Evolutionary conservation across 1,140 invertebrate genomes (phyloP).

Genomic region (Drosophila asahinai): DNA sequence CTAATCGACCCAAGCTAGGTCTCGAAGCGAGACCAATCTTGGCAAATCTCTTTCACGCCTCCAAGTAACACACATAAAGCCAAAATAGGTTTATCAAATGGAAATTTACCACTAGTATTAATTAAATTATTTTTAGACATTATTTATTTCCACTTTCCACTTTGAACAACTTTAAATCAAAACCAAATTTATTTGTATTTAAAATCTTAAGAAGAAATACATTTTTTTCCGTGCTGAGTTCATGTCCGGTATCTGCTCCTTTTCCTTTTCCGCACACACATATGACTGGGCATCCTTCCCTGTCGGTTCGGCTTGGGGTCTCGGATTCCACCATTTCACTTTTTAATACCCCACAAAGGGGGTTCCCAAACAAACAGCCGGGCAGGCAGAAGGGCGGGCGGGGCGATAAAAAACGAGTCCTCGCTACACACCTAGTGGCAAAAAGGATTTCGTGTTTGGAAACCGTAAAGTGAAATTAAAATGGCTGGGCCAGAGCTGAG

Average conservation of each 20-base stretch:
- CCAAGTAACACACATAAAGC: neutral
- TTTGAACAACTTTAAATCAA: too few relatives aligned
- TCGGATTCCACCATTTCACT: constrained; percentile 62
- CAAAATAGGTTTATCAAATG: neutral
- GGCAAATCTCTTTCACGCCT: constrained; percentile 7
- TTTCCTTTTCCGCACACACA: constrained; percentile 8
- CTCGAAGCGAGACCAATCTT: constrained; percentile 3
- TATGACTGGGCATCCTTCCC: constrained; percentile 41
- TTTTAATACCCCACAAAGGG: constrained; percentile 61
- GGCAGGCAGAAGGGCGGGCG: constrained; percentile 7
- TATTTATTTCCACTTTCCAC: too few relatives aligned
- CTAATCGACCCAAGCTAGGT: constrained; percentile 33
- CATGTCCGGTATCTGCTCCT: neutral
- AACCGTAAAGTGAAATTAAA: constrained; percentile 84
- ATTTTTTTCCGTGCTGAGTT: constrained; percentile 7
- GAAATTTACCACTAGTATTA: too few relatives aligned
- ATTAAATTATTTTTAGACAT: neutral
- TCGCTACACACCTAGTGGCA: constrained; percentile 62
- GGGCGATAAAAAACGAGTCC: constrained; percentile 69
- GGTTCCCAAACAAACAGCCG: constrained; percentile 49
- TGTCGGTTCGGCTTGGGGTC: constrained; percentile 11
- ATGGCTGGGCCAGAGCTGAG: constrained; percentile 63
- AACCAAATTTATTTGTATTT: too few relatives aligned
- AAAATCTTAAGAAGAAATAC: too few relatives aligned
- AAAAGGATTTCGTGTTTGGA: constrained; percentile 80